phyloP scores from a whole-genome alignment of 1,140 invertebrate species.

The Drosophila quadrilineata region DNA sequence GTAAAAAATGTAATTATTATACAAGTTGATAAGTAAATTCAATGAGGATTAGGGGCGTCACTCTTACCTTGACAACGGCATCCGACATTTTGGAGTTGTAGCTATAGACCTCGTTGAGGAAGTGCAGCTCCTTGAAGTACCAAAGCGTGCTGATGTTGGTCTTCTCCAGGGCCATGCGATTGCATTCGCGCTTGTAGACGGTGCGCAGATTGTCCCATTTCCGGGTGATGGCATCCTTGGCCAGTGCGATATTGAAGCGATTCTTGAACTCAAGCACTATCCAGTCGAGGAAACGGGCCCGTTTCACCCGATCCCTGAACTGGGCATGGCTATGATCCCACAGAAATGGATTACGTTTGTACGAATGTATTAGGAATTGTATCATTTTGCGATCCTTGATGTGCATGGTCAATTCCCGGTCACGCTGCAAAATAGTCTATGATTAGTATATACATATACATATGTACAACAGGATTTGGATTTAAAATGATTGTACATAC shows the following conservation, averaged over 20 bases:
- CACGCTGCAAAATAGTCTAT: conserved; percentile 36
- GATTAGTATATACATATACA: neutral
- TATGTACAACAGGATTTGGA: neutral
- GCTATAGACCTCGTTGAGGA: conserved; percentile 75
- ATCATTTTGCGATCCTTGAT: conserved; percentile 80
- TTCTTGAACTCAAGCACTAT: conserved; percentile 72
- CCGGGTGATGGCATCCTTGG: conserved; percentile 73
- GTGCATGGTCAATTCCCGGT: conserved; percentile 67
- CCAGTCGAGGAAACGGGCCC: conserved; percentile 72
- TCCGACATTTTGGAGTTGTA: conserved; percentile 77
- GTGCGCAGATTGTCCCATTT: conserved; percentile 79
- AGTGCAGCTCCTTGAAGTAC: conserved; percentile 76
- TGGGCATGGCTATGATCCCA: conserved; percentile 77
- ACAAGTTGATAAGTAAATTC: no score
- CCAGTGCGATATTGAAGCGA: conserved; percentile 69
- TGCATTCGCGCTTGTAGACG: conserved; percentile 78
- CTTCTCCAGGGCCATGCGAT: conserved; percentile 74
- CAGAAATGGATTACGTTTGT: conserved; percentile 71
- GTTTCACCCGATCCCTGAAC: conserved; percentile 71
- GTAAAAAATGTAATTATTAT: neutral
- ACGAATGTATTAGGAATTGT: conserved; percentile 74
- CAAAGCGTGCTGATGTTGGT: conserved; percentile 75
- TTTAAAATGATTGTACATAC: conserved; percentile 27
- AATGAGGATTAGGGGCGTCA: neutral
- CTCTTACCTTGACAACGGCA: conserved; percentile 65